phyloP scores from a whole-genome alignment of 1,140 invertebrate species.

The Galleria mellonella region DNA sequence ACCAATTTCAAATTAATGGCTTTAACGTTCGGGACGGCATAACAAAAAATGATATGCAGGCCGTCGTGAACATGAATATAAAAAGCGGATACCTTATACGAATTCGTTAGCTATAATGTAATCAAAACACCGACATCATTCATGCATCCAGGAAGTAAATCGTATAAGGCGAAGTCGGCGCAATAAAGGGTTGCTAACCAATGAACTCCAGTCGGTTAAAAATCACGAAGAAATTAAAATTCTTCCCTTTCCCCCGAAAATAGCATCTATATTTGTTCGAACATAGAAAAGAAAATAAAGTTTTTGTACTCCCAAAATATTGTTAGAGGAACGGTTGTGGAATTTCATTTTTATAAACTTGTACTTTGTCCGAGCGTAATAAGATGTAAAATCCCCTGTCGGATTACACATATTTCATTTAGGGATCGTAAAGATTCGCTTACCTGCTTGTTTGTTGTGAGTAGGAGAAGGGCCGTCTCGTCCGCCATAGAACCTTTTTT shows the following conservation, averaged over 20 bases:
- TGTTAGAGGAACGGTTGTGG: slow-evolving; percentile 16
- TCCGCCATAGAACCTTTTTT: slow-evolving; percentile 51
- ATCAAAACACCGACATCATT: slow-evolving; percentile 21
- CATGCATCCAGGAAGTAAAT: slow-evolving; percentile 16
- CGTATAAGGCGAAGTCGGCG: slow-evolving; percentile 18
- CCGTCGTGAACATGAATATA: slow-evolving; percentile 1
- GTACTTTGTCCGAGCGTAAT: slow-evolving; percentile 32
- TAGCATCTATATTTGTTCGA: slow-evolving; percentile 20
- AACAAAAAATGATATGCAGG: slow-evolving; percentile 10
- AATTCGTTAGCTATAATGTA: slow-evolving; percentile 28
- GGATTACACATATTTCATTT: slow-evolving; percentile 50
- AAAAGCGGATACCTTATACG: slow-evolving; percentile 19
- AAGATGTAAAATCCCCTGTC: slow-evolving; percentile 50
- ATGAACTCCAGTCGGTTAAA: slow-evolving; percentile 4
- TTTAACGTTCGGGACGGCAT: slow-evolving; percentile 6
- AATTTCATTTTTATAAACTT: slow-evolving; percentile 32
- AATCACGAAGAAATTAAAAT: slow-evolving; percentile 15
- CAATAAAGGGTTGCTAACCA: slow-evolving; percentile 17
- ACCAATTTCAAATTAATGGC: slow-evolving; percentile 12
- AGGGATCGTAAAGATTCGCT: slow-evolving; percentile 61
- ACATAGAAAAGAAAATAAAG: slow-evolving; percentile 24
- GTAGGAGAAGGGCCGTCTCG: slow-evolving; percentile 52
- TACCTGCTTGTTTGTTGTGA: slow-evolving; percentile 70
- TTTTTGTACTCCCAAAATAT: slow-evolving; percentile 26
- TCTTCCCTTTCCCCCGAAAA: slow-evolving; percentile 10